Conservation (phyloP, 2,888 invertebrate species). For the Metellina segmentata region DNA sequence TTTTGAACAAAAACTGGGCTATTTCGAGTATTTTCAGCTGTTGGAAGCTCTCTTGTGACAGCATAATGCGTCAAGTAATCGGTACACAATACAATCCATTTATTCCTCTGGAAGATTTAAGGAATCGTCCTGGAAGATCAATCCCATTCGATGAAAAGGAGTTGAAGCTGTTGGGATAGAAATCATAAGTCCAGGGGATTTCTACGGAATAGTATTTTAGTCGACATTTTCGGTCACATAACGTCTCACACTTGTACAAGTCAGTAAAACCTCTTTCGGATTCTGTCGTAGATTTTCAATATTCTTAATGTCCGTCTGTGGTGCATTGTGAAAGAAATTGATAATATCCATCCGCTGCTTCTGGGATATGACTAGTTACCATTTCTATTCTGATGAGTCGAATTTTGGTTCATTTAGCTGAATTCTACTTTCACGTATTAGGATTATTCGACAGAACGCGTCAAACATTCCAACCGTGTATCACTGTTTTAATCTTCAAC, state of each 20-base stretch:
- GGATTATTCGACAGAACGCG: not conserved
- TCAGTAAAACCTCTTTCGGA: slow-evolving; percentile 40
- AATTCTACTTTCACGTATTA: not conserved
- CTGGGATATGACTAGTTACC: slow-evolving; percentile 13
- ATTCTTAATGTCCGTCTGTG: slow-evolving; percentile 57
- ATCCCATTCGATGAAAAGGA: slow-evolving; percentile 60
- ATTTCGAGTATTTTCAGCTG: slow-evolving; percentile 12
- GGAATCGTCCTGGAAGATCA: slow-evolving; percentile 76
- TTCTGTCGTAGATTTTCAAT: slow-evolving; percentile 28
- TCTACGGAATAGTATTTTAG: slow-evolving; percentile 3
- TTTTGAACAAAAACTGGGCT: slow-evolving; percentile 74
- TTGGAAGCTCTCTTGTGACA: slow-evolving; percentile 21
- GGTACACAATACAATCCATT: slow-evolving; percentile 73
- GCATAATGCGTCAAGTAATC: slow-evolving; percentile 31
- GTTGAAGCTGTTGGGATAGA: slow-evolving; percentile 16
- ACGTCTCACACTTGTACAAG: slow-evolving; percentile 22
- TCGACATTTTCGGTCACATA: slow-evolving; percentile 52
- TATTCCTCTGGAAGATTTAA: slow-evolving; percentile 65
- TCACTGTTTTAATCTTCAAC: not conserved
- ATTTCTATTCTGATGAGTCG: slow-evolving; percentile 2
- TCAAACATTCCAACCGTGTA: not conserved
- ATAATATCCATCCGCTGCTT: slow-evolving; percentile 9
- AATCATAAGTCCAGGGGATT: slow-evolving; percentile 1
- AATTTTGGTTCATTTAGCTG: slow-evolving; percentile 11
- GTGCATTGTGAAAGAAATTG: slow-evolving; percentile 53